Percentiles rank a stretch among this genome's conserved stretches.
phyloP scores from a whole-genome alignment of 2,797 vertebrate genomes.

The Nannoperca obscura region DNA sequence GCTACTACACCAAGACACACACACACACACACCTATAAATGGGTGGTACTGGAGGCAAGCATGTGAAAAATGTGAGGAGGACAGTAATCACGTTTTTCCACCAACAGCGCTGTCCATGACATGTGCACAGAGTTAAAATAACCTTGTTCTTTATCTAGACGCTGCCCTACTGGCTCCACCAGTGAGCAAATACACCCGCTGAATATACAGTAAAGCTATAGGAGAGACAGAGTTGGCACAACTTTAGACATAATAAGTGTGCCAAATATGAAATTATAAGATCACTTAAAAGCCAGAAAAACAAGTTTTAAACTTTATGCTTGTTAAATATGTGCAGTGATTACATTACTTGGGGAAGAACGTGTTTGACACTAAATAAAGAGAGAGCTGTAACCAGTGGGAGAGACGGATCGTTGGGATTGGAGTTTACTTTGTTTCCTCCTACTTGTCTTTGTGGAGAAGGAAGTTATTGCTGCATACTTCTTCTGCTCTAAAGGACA shows the following conservation, averaged over 20 bases:
- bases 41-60: conserved; percentile 16
- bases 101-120: conserved; percentile 3
- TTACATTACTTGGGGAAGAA: background rate
- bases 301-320: background rate
- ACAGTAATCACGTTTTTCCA: conserved; percentile 23
- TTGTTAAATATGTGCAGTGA: background rate
- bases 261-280: background rate
- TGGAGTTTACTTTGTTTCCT: conserved; percentile 31
- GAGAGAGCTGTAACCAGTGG: conserved; percentile 7
- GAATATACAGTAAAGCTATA: conserved; percentile 11
- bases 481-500: conserved; percentile 34
- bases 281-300: background rate
- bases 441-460: conserved; percentile 42
- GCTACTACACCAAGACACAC: conserved; percentile 16
- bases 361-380: background rate
- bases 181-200: conserved; percentile 24
- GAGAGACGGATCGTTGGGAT: conserved; percentile 19
- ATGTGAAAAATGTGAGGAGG: conserved; percentile 56
- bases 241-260: background rate
- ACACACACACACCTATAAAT: conserved; percentile 42
- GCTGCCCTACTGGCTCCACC: conserved; percentile 18
- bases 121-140: conserved; percentile 3
- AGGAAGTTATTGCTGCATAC: conserved; percentile 39
- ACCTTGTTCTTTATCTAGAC: conserved; percentile 25
- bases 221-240: background rate